Evolutionary conservation across 2,888 invertebrate species (phyloP).

Genomic region (Galerucella nymphaeae): DNA sequence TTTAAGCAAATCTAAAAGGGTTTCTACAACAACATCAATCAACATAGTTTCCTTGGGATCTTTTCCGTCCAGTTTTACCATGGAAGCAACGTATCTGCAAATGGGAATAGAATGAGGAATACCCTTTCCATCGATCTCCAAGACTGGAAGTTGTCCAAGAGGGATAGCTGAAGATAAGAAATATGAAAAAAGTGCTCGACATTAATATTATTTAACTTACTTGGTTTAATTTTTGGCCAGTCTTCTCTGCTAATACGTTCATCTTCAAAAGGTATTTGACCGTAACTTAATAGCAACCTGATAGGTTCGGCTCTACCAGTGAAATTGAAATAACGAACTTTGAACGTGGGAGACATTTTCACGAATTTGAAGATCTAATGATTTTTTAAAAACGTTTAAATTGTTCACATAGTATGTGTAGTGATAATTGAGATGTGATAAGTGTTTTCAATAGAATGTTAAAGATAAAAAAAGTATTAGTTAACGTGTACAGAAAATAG

Average conservation of each 20-base stretch:
- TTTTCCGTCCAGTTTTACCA: conserved; percentile 68
- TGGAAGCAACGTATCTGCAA: conserved; percentile 71
- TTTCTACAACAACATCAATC: conserved; percentile 71
- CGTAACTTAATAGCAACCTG: background rate
- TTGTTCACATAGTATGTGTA: too few relatives aligned
- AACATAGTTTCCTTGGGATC: conserved; percentile 66
- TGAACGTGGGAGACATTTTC: too few relatives aligned
- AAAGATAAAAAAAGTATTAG: too few relatives aligned
- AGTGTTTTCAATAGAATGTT: too few relatives aligned
- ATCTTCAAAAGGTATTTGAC: background rate
- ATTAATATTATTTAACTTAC: too few relatives aligned
- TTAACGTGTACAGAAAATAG: too few relatives aligned
- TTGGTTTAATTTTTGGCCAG: too few relatives aligned
- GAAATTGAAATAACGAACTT: too few relatives aligned
- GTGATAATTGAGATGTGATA: too few relatives aligned
- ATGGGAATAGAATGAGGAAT: conserved; percentile 71
- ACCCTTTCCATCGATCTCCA: conserved; percentile 72
- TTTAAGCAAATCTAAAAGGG: conserved; percentile 64
- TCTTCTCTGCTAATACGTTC: too few relatives aligned
- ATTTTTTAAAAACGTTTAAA: too few relatives aligned
- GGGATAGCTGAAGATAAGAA: conserved; percentile 66
- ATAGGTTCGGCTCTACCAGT: background rate
- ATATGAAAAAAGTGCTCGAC: background rate
- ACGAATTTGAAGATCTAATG: too few relatives aligned
- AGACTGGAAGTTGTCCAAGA: conserved; percentile 71